Evolutionary conservation across 53 echinoderm and acorn worm genomes (phyloP).

Genomic region (Echinarachnius parma): DNA sequence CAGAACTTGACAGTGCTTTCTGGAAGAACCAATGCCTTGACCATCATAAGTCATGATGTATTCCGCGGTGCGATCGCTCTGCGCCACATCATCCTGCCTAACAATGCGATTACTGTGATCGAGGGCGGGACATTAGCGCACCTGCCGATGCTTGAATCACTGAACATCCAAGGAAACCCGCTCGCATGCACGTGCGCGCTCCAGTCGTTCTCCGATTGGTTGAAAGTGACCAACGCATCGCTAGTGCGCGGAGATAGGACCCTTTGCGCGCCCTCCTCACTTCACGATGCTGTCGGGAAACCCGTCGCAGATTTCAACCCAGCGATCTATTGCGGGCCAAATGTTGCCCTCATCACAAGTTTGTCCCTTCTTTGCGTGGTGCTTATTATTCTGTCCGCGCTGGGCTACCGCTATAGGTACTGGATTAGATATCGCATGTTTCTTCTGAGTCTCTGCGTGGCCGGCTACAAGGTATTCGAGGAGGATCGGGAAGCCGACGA

Average conservation of each 20-base stretch:
- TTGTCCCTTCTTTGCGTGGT: not conserved
- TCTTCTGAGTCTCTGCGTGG: slow-evolving; percentile 6
- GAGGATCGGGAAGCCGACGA: slow-evolving; percentile 18
- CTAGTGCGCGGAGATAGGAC: not conserved
- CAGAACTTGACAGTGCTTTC: slow-evolving; percentile 2
- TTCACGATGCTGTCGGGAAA: not conserved
- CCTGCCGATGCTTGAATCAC: not conserved
- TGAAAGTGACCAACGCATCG: slow-evolving; percentile 20
- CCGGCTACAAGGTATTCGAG: not conserved
- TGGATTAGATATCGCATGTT: slow-evolving; percentile 27
- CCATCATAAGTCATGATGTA: not conserved
- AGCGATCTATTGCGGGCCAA: slow-evolving; percentile 13
- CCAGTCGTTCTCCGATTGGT: slow-evolving; percentile 32
- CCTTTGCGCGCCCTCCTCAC: slow-evolving; percentile 21
- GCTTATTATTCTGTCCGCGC: not conserved
- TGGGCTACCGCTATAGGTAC: slow-evolving; percentile 15
- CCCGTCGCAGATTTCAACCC: slow-evolving; percentile 3
- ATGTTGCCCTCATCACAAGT: slow-evolving; percentile 6
- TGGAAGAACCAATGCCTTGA: slow-evolving; percentile 15
- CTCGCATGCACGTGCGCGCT: slow-evolving; percentile 26
- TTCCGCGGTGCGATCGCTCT: slow-evolving; percentile 6
- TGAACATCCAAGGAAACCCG: slow-evolving; percentile 29
- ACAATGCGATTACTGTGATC: slow-evolving; percentile 25
- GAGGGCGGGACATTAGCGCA: slow-evolving; percentile 2
- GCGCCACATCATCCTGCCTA: slow-evolving; percentile 5